These are phyloP conservation scores for Gryllus bimaculatus DNA, from an alignment of 1,140 invertebrate genomes.

Conservation along the genomic window DNA sequence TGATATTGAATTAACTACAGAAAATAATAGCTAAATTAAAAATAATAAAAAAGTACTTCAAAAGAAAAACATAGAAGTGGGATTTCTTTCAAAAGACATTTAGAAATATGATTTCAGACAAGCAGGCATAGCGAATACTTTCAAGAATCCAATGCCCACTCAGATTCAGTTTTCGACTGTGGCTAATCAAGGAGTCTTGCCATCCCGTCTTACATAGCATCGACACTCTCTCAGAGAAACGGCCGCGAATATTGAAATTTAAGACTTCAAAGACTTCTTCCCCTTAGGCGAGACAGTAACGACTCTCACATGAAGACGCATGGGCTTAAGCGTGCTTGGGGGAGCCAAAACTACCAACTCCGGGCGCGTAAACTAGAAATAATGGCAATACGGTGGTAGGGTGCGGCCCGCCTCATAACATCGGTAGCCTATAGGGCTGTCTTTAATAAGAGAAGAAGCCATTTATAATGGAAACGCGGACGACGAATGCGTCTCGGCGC, in stretches of 20 bases:
- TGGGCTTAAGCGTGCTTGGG: background rate
- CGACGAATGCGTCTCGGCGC: background rate
- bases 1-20: too few species aligned
- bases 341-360: background rate
- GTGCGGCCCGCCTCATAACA: background rate
- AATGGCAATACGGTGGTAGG: background rate
- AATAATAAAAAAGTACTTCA: background rate
- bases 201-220: background rate
- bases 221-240: background rate
- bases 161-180: background rate
- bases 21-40: background rate
- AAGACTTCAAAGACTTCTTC: background rate
- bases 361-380: background rate
- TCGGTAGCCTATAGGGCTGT: background rate
- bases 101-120: background rate
- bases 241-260: background rate
- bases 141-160: background rate
- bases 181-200: too few species aligned
- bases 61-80: background rate
- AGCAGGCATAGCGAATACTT: background rate
- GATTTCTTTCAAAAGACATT: background rate
- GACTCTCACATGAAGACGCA: background rate
- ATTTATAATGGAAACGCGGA: background rate
- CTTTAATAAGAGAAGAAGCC: background rate
- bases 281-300: background rate